A percentile compares a stretch with the other conserved stretches of the same genome.
phyloP scores from a whole-genome alignment of 2,797 vertebrate species.

The Macropodus opercularis region DNA sequence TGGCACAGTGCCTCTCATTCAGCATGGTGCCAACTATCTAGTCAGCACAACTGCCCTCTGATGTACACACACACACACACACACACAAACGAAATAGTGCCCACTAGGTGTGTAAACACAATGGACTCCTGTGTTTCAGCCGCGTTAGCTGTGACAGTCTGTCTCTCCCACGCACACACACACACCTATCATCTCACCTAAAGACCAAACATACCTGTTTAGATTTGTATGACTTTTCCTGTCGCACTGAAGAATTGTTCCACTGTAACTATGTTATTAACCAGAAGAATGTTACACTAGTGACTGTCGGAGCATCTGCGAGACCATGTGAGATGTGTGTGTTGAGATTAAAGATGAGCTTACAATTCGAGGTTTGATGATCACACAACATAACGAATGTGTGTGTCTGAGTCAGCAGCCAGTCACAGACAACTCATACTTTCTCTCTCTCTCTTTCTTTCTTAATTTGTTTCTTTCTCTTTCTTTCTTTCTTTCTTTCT shows the following conservation, averaged over 20 bases:
- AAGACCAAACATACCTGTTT: too few relatives aligned
- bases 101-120: constrained; percentile 56
- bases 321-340: constrained; percentile 17
- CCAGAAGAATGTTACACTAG: constrained; percentile 59
- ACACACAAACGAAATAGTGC: constrained; percentile 13
- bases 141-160: constrained; percentile 34
- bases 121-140: constrained; percentile 57
- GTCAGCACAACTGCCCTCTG: constrained; percentile 55
- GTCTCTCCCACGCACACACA: constrained; percentile 19
- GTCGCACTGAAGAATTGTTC: too few relatives aligned
- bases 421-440: constrained; percentile 30
- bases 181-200: too few relatives aligned
- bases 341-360: constrained; percentile 34
- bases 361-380: too few relatives aligned
- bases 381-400: constrained; percentile 32
- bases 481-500: constrained; percentile 6
- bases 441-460: constrained; percentile 5
- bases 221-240: too few relatives aligned
- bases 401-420: constrained; percentile 50
- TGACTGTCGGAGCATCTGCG: constrained; percentile 32
- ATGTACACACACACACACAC: constrained; percentile 6
- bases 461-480: constrained; percentile 1
- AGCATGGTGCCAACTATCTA: constrained; percentile 56
- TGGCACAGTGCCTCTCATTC: constrained; percentile 63
- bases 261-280: constrained; percentile 67